A percentile compares a stretch with the other conserved stretches of the same genome.
phyloP scores from a whole-genome alignment of 2,888 invertebrate genomes.

The Archips crataeganus region DNA sequence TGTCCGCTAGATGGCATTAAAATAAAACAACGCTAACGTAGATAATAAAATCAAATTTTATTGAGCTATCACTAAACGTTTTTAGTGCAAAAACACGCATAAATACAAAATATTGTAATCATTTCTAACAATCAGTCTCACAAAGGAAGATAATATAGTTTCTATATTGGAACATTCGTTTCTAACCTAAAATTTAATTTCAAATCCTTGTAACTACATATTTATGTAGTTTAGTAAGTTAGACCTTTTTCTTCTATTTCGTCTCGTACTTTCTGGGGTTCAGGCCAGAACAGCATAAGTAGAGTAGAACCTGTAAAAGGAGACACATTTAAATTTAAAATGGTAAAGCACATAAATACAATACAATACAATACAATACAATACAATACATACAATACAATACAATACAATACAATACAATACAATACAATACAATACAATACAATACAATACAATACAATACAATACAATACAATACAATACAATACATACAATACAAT shows the following conservation, averaged over 20 bases:
- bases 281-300: constrained; percentile 76
- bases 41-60: constrained; percentile 17
- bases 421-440: too few relatives aligned
- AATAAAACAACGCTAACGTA: constrained; percentile 5
- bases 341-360: too few relatives aligned
- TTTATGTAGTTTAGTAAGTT: constrained; percentile 59
- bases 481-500: too few relatives aligned
- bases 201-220: constrained; percentile 13
- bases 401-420: too few relatives aligned
- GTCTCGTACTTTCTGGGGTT: constrained; percentile 68
- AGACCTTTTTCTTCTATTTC: constrained; percentile 73
- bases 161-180: constrained; percentile 30
- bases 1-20: constrained; percentile 39
- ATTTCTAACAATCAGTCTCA: constrained; percentile 45
- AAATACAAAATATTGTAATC: constrained; percentile 41
- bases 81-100: constrained; percentile 39
- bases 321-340: too few relatives aligned
- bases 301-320: constrained; percentile 68
- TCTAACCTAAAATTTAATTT: constrained; percentile 1
- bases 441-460: too few relatives aligned
- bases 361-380: too few relatives aligned
- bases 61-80: constrained; percentile 14
- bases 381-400: too few relatives aligned
- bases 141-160: constrained; percentile 28
- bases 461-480: too few relatives aligned